Evolutionary conservation across 2,888 invertebrate genomes (phyloP), one percentile per base, ranked within the genome.

Genomic region (Patella pellucida): DNA sequence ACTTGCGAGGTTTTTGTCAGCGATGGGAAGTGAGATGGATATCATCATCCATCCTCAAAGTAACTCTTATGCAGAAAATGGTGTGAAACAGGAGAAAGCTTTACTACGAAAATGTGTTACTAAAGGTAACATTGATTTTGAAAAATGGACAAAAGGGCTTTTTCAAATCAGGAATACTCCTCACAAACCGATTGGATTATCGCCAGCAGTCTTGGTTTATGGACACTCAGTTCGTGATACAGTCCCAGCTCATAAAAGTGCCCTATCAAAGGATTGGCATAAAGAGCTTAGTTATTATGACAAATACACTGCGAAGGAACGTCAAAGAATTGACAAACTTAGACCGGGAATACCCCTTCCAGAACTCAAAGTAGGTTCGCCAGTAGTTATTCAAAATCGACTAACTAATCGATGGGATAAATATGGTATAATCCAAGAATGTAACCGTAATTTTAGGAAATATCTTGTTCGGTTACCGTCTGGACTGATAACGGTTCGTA

Each of bases 21-120:
- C 62, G 62, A 62, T 62, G 62, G 62, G 62, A 19, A 62, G 62
- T 62, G 62, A 19, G 62, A 23, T 62, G 62, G n/a, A 62, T 62
- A 62, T 62, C 62, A 62, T 62, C 62, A 19, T 62, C 62, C 23
- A 62, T 62, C 23, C 62, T 23, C 62, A 62, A 62, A 23, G 62
- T 62, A 62, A 62, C 62, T 19, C 23, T 3, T 23, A 23, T 19
- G 62, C 62, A 12, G 62, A 62, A 62, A 62, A 19, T 62, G 62
- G 62, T 23, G 62, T 62, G 11, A 62, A 62, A 62, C 62, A 62
- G 23, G 62, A 23, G 0, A 23, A 62, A 23, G 19, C 62, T 14
- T 3, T 12, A 19, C 23, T 19, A 3, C 5, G n/a, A 11, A 62
- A 16, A 62, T 62, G 62, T 19, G n/a, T 62, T 62, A 19, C 19